Percentiles rank a stretch among this genome's conserved stretches.
These are phyloP conservation scores for Rhinopomastus cyanomelas DNA, from an alignment of 2,113 vertebrate genomes.

Conservation along the genomic window DNA sequence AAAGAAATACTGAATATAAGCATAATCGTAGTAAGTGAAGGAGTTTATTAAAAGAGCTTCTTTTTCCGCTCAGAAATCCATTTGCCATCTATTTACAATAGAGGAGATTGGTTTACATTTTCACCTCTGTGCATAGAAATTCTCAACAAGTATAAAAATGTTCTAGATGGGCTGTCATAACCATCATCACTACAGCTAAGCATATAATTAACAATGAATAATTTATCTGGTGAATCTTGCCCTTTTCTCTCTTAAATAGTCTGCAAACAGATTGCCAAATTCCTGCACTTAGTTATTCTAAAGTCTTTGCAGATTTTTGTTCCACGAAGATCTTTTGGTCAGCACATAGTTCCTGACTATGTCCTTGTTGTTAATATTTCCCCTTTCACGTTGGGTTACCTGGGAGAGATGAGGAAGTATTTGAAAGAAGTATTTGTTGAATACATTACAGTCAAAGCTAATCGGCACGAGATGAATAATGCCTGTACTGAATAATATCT, in stretches of 20 bases:
- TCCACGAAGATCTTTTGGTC: slow-evolving; percentile 44
- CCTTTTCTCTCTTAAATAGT: slow-evolving; percentile 68
- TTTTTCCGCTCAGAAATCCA: background rate
- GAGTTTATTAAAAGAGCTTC: background rate
- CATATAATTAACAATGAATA: slow-evolving; percentile 73
- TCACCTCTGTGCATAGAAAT: slow-evolving; percentile 50
- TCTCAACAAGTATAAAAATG: slow-evolving; percentile 50
- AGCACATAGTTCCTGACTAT: slow-evolving; percentile 28
- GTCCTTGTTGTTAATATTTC: slow-evolving; percentile 59
- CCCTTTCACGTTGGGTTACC: slow-evolving; percentile 42
- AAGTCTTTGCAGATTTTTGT: slow-evolving; percentile 62
- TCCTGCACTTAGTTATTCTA: slow-evolving; percentile 61
- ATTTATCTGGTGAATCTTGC: slow-evolving; percentile 70
- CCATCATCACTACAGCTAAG: slow-evolving; percentile 67
- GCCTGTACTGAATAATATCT: slow-evolving; percentile 56
- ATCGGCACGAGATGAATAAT: slow-evolving; percentile 31
- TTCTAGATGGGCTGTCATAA: slow-evolving; percentile 66
- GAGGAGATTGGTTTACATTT: slow-evolving; percentile 46
- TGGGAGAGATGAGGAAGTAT: slow-evolving; percentile 54
- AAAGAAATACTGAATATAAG: background rate
- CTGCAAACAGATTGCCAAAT: slow-evolving; percentile 72
- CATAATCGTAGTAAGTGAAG: background rate
- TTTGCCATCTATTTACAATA: slow-evolving; percentile 45
- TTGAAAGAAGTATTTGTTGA: slow-evolving; percentile 61
- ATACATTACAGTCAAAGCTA: slow-evolving; percentile 67